Percentiles rank a stretch among this genome's conserved stretches.
These are phyloP conservation scores for Halocynthia roretzi DNA, from an alignment of 23 tunicate genomes.

Conservation along the genomic window DNA sequence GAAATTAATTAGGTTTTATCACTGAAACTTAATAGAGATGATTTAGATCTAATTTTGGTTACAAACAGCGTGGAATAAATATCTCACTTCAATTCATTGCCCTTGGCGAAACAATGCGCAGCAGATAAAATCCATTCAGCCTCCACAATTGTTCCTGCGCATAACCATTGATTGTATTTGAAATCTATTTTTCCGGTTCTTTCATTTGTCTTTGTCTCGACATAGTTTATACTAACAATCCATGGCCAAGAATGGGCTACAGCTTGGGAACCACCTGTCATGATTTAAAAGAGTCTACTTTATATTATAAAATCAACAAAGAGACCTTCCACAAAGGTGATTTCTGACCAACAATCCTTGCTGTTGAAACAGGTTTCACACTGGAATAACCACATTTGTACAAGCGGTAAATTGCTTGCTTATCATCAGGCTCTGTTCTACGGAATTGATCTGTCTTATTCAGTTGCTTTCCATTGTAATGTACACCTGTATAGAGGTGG, in stretches of 20 bases:
- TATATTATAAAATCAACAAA: too few species aligned
- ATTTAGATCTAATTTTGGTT: too few species aligned
- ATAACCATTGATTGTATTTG: constrained; percentile 40
- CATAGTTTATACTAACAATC: constrained; percentile 40
- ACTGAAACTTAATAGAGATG: too few species aligned
- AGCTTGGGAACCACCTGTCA: constrained; percentile 45
- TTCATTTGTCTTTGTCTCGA: constrained; percentile 1
- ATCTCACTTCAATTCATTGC: constrained; percentile 27
- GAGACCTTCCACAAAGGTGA: too few species aligned
- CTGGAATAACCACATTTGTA: constrained; percentile 39
- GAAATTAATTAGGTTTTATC: too few species aligned
- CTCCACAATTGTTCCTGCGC: constrained; percentile 43
- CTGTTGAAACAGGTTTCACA: constrained; percentile 17
- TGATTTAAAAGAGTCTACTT: not conserved
- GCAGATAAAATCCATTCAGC: constrained; percentile 45
- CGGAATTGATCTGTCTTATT: constrained; percentile 18
- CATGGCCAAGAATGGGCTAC: constrained; percentile 62
- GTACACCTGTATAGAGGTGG: constrained; percentile 12
- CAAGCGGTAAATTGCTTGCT: constrained; percentile 31
- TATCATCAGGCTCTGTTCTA: constrained; percentile 38
- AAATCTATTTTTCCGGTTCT: constrained; percentile 9
- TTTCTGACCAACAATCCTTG: constrained; percentile 19
- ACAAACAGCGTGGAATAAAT: too few species aligned
- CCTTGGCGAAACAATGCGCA: constrained; percentile 58
- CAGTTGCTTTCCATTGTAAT: constrained; percentile 18